phyloP scores from a whole-genome alignment of 1,140 invertebrate genomes.

The Aphis craccivora region DNA sequence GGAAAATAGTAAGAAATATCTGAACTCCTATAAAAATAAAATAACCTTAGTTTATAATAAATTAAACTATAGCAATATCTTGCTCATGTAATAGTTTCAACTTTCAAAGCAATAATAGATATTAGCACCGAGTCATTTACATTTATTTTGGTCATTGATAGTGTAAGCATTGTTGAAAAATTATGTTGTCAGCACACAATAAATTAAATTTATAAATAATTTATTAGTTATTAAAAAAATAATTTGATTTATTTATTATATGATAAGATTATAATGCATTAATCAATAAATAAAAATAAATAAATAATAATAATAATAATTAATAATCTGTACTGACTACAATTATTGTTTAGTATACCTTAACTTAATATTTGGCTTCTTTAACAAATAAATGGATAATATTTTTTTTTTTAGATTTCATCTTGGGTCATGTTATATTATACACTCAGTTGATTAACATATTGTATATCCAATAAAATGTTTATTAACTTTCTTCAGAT shows the following conservation, averaged over 20 bases:
- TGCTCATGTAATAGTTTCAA: not conserved
- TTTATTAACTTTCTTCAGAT: not conserved
- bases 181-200: too few relatives aligned
- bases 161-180: not conserved
- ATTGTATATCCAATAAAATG: not conserved
- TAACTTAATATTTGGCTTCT: not conserved
- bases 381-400: not conserved
- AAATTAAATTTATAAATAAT: not conserved
- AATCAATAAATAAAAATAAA: not conserved
- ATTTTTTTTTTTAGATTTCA: not conserved
- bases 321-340: not conserved
- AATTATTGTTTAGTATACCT: not conserved
- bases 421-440: not conserved
- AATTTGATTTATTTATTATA: not conserved
- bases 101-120: not conserved
- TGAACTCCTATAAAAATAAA: not conserved
- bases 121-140: not conserved
- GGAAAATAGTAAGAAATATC: slow-evolving; percentile 23
- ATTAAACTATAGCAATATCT: not conserved
- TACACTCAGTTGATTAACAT: not conserved
- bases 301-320: too few relatives aligned
- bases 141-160: not conserved
- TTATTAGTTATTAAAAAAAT: not conserved
- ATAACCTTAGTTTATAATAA: not conserved
- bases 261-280: not conserved